phyloP scores from a whole-genome alignment of 2,888 invertebrate species.

The Callinectes sapidus region DNA sequence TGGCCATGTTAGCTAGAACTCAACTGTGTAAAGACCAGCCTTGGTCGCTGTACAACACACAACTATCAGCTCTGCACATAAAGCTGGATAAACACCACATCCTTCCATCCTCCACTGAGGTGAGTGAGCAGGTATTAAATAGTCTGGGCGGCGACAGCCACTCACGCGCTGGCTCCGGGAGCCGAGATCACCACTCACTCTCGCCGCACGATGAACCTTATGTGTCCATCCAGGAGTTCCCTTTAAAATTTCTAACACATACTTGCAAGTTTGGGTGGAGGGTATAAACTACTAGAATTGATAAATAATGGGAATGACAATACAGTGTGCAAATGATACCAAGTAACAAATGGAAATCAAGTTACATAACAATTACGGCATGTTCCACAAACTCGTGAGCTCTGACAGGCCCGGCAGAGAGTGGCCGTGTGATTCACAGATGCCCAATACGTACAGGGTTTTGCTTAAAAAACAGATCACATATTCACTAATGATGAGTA shows the following conservation, averaged over 20 bases:
- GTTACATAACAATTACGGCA: constrained; percentile 57
- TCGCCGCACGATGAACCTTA: constrained; percentile 47
- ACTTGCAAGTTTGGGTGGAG: constrained; percentile 55
- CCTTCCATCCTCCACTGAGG: constrained; percentile 61
- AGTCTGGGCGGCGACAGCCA: constrained; percentile 49
- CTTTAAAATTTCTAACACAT: constrained; percentile 59
- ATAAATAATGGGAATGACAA: constrained; percentile 69
- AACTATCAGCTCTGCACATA: constrained; percentile 65
- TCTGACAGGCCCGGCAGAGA: constrained; percentile 15
- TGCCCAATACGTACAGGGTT: constrained; percentile 50
- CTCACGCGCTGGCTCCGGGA: background rate
- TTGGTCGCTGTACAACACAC: constrained; percentile 65
- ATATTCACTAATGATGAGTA: constrained; percentile 55
- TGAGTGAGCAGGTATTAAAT: constrained; percentile 54
- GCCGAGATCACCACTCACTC: constrained; percentile 25
- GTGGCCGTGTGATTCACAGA: constrained; percentile 64
- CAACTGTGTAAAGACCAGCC: constrained; percentile 43
- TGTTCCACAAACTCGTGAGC: constrained; percentile 52
- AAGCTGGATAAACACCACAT: constrained; percentile 56
- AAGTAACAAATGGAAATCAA: constrained; percentile 62
- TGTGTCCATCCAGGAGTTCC: constrained; percentile 51
- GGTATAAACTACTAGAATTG: constrained; percentile 54
- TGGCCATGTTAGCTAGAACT: constrained; percentile 67
- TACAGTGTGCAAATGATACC: constrained; percentile 67
- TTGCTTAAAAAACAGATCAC: constrained; percentile 54